Base-by-base conservation (phyloP, 1,140 invertebrate species). In the Telenomus remus region DNA sequence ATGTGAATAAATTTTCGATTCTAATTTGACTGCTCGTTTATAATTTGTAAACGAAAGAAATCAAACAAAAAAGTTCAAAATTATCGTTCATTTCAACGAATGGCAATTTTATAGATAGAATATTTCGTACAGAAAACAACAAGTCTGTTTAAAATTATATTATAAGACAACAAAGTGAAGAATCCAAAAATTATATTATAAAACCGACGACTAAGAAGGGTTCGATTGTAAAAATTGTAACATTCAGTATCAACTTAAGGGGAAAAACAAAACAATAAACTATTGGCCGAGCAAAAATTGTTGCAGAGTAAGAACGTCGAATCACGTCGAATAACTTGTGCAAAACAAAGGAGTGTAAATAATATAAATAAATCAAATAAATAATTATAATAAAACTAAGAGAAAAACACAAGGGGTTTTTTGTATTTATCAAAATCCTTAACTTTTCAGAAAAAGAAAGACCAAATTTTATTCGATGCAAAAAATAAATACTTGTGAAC, bases 321-420 rank as follows among this genome's bases (percentile, higher is more conserved):
- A 27, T 1, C 19, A 27, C 19, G 19, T 27, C 64, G 60, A 72
- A 69, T 39, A 43, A 59, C 49, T 43, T 66, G 42, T 64, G 44
- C 44, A 61, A n/a, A n/a, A n/a, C n/a, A n/a, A 44, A 44, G 39
- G 14, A 68, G 42, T 77, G 75, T 77, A 77, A 63, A 77, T 77
- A 76, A 77, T 72, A 77, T 77, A 76, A 76, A 77, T 77, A 76
- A 75, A 70, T 55, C 34, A 77, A 71, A 49, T 56, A 68, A 69
- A 53, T 44, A 72, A 71, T 59, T 64, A 77, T 69, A 71, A 60
- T 15, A 13, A 34, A 73, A 73, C 55, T 49, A 63, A 70, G 47
- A 61, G 14, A 61, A 51, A 56, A 57, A 33, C 43, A 56, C 12
- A 39, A 53, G 13, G 11, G 44, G 37, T 27, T 12, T 48, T 44